Conservation (phyloP, 2,797 vertebrate species). For the Helostoma temminkii region DNA sequence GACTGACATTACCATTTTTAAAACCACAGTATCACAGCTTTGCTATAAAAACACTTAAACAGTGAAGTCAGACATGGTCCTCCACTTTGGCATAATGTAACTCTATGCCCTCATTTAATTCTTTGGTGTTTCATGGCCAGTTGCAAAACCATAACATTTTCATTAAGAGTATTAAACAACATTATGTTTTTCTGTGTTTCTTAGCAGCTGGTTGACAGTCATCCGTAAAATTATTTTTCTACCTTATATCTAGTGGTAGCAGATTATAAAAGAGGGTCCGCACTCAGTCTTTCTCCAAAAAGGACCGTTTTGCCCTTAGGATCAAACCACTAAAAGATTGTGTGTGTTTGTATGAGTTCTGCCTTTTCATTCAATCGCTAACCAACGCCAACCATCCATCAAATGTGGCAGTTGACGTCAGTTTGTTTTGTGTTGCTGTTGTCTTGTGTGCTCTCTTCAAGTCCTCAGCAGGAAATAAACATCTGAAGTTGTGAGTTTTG, state of each 20-base stretch:
- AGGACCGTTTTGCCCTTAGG: slow-evolving; percentile 56
- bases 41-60: slow-evolving; percentile 1
- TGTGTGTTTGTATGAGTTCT: slow-evolving; percentile 25
- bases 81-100: slow-evolving; percentile 24
- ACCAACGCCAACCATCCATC: slow-evolving; percentile 20
- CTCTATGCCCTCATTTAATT: slow-evolving; percentile 4
- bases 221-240: too few species aligned
- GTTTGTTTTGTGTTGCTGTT: slow-evolving; percentile 19
- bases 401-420: slow-evolving; percentile 20
- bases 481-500: slow-evolving; percentile 22
- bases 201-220: too few species aligned
- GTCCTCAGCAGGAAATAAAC: slow-evolving; percentile 7
- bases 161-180: slow-evolving; percentile 19
- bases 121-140: slow-evolving; percentile 29
- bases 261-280: too few species aligned
- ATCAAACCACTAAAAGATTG: slow-evolving; percentile 61
- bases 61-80: neutral
- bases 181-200: slow-evolving; percentile 41
- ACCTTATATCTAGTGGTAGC: too few species aligned
- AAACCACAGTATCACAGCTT: slow-evolving; percentile 3
- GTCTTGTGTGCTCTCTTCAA: neutral
- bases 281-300: too few species aligned
- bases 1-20: too few species aligned
- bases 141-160: slow-evolving; percentile 20
- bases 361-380: slow-evolving; percentile 40